Evolutionary conservation across 1,140 invertebrate genomes (phyloP).

Genomic region (Achroia grisella): DNA sequence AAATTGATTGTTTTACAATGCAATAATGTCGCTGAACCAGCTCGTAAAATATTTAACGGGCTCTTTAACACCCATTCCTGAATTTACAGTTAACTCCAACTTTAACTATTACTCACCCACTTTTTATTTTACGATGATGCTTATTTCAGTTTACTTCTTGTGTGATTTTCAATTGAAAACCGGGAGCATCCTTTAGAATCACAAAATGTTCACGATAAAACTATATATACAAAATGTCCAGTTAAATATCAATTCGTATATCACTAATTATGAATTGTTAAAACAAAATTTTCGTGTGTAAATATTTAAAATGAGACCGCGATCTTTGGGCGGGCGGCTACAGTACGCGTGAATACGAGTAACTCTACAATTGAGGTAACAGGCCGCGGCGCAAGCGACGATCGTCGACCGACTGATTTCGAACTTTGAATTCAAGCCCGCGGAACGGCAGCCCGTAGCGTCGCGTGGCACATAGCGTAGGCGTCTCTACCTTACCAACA

Average conservation of each 20-base stretch:
- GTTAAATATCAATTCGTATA: constrained; percentile 3
- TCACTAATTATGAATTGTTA: background rate
- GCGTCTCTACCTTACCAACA: constrained; percentile 9
- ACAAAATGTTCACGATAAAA: constrained; percentile 2
- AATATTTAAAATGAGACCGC: constrained; percentile 7
- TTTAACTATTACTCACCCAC: constrained; percentile 43
- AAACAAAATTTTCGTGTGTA: background rate
- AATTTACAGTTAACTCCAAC: constrained; percentile 10
- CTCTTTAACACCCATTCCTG: constrained; percentile 1
- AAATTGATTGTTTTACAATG: constrained; percentile 6
- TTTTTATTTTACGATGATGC: constrained; percentile 26
- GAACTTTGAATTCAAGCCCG: constrained; percentile 6
- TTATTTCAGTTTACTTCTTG: constrained; percentile 9
- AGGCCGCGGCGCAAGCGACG: constrained; percentile 12
- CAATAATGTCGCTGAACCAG: constrained; percentile 6
- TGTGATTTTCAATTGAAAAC: background rate
- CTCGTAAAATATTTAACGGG: constrained; percentile 11
- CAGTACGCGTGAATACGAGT: constrained; percentile 17
- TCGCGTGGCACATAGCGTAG: constrained; percentile 15
- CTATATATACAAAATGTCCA: background rate
- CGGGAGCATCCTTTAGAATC: constrained; percentile 5
- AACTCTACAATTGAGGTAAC: constrained; percentile 6
- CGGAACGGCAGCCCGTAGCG: constrained; percentile 6
- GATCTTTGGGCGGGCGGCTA: constrained; percentile 17
- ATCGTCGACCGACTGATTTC: constrained; percentile 22